A percentile compares a stretch with the other conserved stretches of the same genome.
Evolutionary conservation across 2,113 vertebrate species (phyloP).

Genomic region (Propithecus coquereli): DNA sequence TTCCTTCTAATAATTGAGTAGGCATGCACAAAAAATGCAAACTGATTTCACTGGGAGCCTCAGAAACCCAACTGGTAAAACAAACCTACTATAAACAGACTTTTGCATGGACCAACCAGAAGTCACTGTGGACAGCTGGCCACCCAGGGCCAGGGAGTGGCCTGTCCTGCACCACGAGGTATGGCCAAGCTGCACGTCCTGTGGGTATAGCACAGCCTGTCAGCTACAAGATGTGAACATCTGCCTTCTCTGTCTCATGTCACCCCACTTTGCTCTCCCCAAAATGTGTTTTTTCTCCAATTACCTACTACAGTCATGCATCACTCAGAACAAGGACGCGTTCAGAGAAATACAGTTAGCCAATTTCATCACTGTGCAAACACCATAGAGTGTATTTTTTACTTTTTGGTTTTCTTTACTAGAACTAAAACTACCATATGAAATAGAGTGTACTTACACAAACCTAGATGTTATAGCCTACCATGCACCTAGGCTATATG

Average conservation of each 20-base stretch:
- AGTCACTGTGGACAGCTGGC: neutral
- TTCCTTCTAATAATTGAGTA: neutral
- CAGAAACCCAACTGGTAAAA: conserved; percentile 17
- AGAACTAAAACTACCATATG: too few species aligned
- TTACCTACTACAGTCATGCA: neutral
- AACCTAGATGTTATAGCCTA: neutral
- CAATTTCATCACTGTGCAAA: neutral
- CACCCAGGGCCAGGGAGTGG: neutral
- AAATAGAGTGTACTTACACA: neutral
- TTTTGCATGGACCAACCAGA: neutral
- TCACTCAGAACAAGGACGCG: neutral
- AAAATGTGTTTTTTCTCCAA: neutral
- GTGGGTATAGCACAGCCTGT: neutral
- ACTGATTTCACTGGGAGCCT: neutral
- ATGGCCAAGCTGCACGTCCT: neutral
- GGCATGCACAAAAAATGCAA: neutral
- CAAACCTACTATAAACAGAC: neutral
- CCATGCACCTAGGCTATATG: neutral
- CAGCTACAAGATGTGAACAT: neutral
- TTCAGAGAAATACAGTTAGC: neutral
- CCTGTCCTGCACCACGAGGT: neutral
- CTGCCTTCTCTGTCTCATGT: neutral
- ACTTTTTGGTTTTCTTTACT: too few species aligned
- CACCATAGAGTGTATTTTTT: neutral
- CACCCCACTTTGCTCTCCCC: neutral